These are phyloP conservation scores for Drosophila serrata DNA, from an alignment of 1,140 invertebrate species.

Conservation along the genomic window DNA sequence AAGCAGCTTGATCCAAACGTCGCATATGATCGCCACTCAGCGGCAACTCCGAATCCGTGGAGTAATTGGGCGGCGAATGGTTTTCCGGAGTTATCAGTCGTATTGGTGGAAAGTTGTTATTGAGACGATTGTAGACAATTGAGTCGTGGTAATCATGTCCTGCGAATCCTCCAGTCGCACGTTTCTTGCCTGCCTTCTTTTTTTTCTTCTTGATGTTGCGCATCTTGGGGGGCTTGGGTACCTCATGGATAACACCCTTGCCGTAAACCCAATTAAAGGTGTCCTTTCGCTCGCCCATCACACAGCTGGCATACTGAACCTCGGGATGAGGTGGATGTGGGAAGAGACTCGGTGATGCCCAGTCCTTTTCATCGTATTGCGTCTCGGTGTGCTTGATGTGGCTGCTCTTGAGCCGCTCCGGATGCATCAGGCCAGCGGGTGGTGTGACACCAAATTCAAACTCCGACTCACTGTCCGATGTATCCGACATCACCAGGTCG, in stretches of 20 bases:
- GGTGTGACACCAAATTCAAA: slow-evolving; percentile 82
- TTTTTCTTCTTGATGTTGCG: slow-evolving; percentile 52
- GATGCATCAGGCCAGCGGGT: slow-evolving; percentile 75
- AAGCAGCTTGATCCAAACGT: slow-evolving; percentile 44
- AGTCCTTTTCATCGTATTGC: slow-evolving; percentile 77
- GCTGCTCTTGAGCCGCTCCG: slow-evolving; percentile 51
- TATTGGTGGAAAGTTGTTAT: not conserved
- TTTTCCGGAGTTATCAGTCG: not conserved
- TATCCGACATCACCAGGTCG: slow-evolving; percentile 67
- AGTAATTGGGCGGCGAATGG: not conserved
- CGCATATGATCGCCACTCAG: slow-evolving; percentile 25
- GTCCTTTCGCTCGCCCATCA: slow-evolving; percentile 54
- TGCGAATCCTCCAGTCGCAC: slow-evolving; percentile 31
- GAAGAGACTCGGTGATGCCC: slow-evolving; percentile 53
- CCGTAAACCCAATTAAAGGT: slow-evolving; percentile 58
- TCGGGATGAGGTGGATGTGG: slow-evolving; percentile 61
- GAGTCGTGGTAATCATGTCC: slow-evolving; percentile 3
- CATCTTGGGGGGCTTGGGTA: slow-evolving; percentile 55
- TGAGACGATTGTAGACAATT: not conserved
- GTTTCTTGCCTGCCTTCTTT: slow-evolving; percentile 5
- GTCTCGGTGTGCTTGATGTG: slow-evolving; percentile 59
- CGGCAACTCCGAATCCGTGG: slow-evolving; percentile 10
- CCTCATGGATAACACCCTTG: slow-evolving; percentile 57
- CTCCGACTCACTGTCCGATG: slow-evolving; percentile 75
- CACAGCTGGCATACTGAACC: slow-evolving; percentile 58